Base-by-base conservation (phyloP, 1,140 invertebrate species). In the Drosophila ambigua region DNA sequence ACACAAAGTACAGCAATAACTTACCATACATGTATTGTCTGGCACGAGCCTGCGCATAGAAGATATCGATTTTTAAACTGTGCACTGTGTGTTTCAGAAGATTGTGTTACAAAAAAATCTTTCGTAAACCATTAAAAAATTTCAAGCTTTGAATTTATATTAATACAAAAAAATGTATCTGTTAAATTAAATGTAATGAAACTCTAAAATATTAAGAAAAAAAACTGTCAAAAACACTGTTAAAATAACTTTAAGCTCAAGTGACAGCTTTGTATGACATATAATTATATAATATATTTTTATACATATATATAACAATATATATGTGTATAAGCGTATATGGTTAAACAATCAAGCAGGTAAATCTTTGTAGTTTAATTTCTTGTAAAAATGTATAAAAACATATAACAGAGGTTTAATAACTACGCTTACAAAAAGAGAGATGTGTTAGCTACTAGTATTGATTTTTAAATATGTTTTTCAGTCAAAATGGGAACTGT, bases 401-500 rank as follows among this genome's bases (percentile, higher is more conserved):
- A 35, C n/a, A n/a, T n/a, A n/a, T n/a, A 69, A 69, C 57, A 69
- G 35, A 69, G 54, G 26, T 31, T 31, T 31, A 31, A 9, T 31
- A 31, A 2, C 9, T 31, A 0, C 28, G 8, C 60, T 54, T 53
- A 45, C 26, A 13, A 53, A 23, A 11, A 23, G 23, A 23, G 15
- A 63, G 46, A 49, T 28, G 51, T 31, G 46, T 44, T 66, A 35
- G 20, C 54, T 35, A 48, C 16, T 66, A 28, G 26, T 50, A 69
- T 69, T 69, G 45, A 69, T 69, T 50, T 9, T 44, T 6, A 66
- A 54, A 20, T 31, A 13, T 23, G 51, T 35, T 54, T 81, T 72
- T 26, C 63, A 85, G 74, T 41, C 35, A 75, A 43, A 16, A 99
- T 99, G 98, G 98, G 98, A 71, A 99, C 98, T 64, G 98, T 98